Evolutionary conservation across 2,888 invertebrate species (phyloP).

Genomic region (Galeopsomyia nigrocyanea): DNA sequence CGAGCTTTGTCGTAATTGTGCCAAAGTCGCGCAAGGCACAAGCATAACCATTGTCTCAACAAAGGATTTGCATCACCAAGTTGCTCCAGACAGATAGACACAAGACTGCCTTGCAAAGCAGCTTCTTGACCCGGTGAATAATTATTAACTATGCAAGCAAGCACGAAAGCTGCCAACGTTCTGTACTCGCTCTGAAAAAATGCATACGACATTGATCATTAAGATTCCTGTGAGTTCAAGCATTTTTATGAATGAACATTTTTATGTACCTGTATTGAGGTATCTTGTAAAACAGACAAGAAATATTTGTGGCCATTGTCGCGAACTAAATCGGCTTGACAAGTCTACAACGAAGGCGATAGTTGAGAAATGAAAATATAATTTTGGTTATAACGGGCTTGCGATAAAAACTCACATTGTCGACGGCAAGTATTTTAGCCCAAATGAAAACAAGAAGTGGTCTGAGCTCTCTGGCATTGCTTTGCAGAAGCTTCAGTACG

Average conservation of each 20-base stretch:
- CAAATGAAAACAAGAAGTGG: slow-evolving; percentile 97
- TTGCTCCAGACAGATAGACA: slow-evolving; percentile 93
- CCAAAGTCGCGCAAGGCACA: slow-evolving; percentile 93
- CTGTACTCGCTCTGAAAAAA: slow-evolving; percentile 81
- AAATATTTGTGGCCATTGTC: slow-evolving; percentile 97
- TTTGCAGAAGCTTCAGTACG: slow-evolving; percentile 95
- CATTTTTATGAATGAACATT: too few relatives aligned
- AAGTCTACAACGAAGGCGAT: slow-evolving; percentile 74
- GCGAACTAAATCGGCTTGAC: slow-evolving; percentile 94
- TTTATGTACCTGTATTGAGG: slow-evolving; percentile 78
- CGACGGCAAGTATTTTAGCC: slow-evolving; percentile 98
- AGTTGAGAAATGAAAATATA: slow-evolving; percentile 21
- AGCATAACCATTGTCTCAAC: slow-evolving; percentile 89
- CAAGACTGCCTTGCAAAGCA: slow-evolving; percentile 89
- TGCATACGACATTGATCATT: slow-evolving; percentile 13
- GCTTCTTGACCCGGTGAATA: slow-evolving; percentile 92
- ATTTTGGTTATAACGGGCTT: background rate
- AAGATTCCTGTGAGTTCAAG: too few relatives aligned
- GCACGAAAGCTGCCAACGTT: slow-evolving; percentile 94
- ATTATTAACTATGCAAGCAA: slow-evolving; percentile 93
- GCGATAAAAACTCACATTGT: slow-evolving; percentile 78
- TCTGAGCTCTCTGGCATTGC: slow-evolving; percentile 91
- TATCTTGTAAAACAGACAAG: slow-evolving; percentile 90
- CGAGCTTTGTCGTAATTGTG: slow-evolving; percentile 88
- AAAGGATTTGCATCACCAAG: slow-evolving; percentile 78